Evolutionary conservation across 2,888 invertebrate species (phyloP).

Genomic region (Lagria hirta): DNA sequence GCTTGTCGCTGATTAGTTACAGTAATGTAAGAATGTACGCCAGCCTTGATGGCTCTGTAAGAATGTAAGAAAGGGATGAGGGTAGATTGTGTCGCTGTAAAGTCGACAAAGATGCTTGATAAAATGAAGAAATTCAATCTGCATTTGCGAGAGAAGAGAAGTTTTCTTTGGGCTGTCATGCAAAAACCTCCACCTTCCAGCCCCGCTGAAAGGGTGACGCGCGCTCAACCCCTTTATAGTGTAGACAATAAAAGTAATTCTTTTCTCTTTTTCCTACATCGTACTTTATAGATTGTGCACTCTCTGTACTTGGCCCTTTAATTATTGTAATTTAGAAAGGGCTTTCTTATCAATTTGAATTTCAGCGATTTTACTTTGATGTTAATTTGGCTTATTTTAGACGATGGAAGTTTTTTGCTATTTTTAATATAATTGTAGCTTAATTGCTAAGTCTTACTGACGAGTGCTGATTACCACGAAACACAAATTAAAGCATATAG

Average conservation of each 20-base stretch:
- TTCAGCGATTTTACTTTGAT: constrained; percentile 34
- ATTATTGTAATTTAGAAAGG: constrained; percentile 44
- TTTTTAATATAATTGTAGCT: too few species aligned
- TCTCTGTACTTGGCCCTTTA: constrained; percentile 38
- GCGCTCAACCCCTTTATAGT: constrained; percentile 48
- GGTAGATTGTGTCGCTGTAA: constrained; percentile 29
- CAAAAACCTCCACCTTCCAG: constrained; percentile 48
- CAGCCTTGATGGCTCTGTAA: constrained; percentile 49
- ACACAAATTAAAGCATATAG: too few species aligned
- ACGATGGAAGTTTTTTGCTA: too few species aligned
- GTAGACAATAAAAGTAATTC: constrained; percentile 52
- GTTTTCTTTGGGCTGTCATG: constrained; percentile 53
- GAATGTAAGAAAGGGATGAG: constrained; percentile 42
- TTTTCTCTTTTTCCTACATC: constrained; percentile 43
- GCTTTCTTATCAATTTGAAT: constrained; percentile 43
- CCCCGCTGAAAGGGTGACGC: constrained; percentile 27
- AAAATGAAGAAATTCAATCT: constrained; percentile 66
- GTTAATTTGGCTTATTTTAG: constrained; percentile 25
- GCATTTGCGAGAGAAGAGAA: constrained; percentile 58
- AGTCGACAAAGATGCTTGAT: constrained; percentile 53
- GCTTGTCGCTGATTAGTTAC: constrained; percentile 50
- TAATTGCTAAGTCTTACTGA: too few species aligned
- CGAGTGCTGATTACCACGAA: too few species aligned
- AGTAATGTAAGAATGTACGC: constrained; percentile 52
- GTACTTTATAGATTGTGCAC: constrained; percentile 44